Evolutionary conservation across 1,140 invertebrate species (phyloP).

Genomic region (Caerostris extrusa): DNA sequence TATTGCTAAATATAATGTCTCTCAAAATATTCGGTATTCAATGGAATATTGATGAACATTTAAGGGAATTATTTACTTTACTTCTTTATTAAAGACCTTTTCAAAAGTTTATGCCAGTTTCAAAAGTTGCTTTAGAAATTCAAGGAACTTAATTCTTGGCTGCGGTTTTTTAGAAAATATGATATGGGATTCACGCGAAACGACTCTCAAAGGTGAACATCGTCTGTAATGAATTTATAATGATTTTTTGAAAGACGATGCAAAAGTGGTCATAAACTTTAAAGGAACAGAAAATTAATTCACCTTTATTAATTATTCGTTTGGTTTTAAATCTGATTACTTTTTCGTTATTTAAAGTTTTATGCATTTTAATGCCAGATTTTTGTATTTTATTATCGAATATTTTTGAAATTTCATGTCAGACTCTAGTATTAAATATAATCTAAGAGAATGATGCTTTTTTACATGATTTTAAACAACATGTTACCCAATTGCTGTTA

Average conservation of each 20-base stretch:
- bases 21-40: neutral
- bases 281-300: neutral
- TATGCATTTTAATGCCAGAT: no score
- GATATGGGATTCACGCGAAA: neutral
- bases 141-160: neutral
- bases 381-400: no score
- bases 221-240: neutral
- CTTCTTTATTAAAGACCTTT: neutral
- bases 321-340: neutral
- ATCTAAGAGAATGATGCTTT: no score
- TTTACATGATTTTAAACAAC: no score
- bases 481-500: no score
- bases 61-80: neutral
- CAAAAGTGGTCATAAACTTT: neutral
- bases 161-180: neutral
- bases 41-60: neutral
- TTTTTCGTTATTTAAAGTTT: no score
- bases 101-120: neutral
- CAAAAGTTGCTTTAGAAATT: neutral
- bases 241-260: neutral
- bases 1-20: neutral
- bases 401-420: no score
- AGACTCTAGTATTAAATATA: no score
- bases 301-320: neutral
- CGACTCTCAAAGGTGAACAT: neutral